Evolutionary conservation across 2,113 vertebrate species (phyloP).

Genomic region (Hippoglossus stenolepis): DNA sequence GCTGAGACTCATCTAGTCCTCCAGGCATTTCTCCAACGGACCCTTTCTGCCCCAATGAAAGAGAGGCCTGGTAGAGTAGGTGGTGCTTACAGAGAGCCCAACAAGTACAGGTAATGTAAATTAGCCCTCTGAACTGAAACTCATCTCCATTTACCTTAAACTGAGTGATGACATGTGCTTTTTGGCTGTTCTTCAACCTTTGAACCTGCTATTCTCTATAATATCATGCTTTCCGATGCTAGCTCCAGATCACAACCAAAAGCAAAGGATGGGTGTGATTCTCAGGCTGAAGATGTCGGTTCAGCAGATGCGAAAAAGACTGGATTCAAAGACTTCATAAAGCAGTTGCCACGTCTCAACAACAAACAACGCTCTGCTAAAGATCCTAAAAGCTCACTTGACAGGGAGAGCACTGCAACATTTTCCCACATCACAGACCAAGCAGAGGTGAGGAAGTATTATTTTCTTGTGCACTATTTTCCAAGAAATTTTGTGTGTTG

Average conservation of each 20-base stretch:
- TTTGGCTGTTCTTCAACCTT: background rate
- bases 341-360: conserved; percentile 61
- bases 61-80: conserved; percentile 76
- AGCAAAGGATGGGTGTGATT: conserved; percentile 51
- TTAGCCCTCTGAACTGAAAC: background rate
- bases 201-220: background rate
- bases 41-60: conserved; percentile 44
- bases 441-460: conserved; percentile 36
- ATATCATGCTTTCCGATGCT: background rate
- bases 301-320: conserved; percentile 77
- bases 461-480: background rate
- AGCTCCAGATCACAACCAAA: conserved; percentile 38
- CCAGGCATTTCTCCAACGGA: conserved; percentile 76
- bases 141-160: no score
- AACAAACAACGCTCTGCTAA: background rate
- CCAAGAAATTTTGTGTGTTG: background rate
- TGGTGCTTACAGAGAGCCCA: conserved; percentile 74
- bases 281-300: conserved; percentile 61
- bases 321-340: conserved; percentile 73
- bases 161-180: background rate
- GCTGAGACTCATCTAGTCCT: conserved; percentile 79
- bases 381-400: conserved; percentile 45
- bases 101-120: conserved; percentile 75
- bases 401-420: conserved; percentile 20
- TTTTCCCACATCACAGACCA: background rate